Base-by-base conservation (phyloP, 2,888 invertebrate genomes). In the Perdita meconis region DNA sequence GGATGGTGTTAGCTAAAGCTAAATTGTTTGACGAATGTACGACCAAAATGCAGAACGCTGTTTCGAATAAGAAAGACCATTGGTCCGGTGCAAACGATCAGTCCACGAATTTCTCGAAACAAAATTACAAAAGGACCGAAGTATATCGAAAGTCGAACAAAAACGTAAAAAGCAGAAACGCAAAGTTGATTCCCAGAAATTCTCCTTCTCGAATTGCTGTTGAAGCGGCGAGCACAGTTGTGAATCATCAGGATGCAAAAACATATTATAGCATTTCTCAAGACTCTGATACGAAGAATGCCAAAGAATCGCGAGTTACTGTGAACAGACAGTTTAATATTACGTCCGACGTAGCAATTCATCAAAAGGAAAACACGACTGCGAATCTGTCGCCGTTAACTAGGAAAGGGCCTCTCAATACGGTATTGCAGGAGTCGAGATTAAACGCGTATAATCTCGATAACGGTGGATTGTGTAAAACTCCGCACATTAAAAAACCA, bases 1-100 rank as follows among this genome's bases (percentile, higher is more conserved):
- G 97, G 6, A 96, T 96, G 93, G 97, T 97, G 0, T 92, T 96
- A 72, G 96, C 96, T 1, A 96, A 96, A 93, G 96, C 96, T 0
- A 95, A 95, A 89, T 92, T 96, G 26, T 97, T 96, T 87, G 96
- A 96, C 89, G 93, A 93, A 93, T 84, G 87, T 5, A 87, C 83
- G 4, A 78, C 67, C 5, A 77, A 69, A 68, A 19, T 55, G 0
- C 40, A 60, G 4, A 66, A 50, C 5, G 34, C 60, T 16, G 4
- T 12, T 6, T 42, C 56, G 10, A 73, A 19, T n/a, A 78, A 66
- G 42, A 83, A 76, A 47, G 24, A 66, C 2, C 61, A 63, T 40
- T 57, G 60, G 34, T 8, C 40, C 10, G 56, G 24, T 59, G 10
- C 2, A 30, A 74, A 61, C 8, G 40, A 78, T 60, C 65, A 55